Evolutionary conservation across 2,113 vertebrate genomes (phyloP).

Genomic region (Oryzias celebensis): DNA sequence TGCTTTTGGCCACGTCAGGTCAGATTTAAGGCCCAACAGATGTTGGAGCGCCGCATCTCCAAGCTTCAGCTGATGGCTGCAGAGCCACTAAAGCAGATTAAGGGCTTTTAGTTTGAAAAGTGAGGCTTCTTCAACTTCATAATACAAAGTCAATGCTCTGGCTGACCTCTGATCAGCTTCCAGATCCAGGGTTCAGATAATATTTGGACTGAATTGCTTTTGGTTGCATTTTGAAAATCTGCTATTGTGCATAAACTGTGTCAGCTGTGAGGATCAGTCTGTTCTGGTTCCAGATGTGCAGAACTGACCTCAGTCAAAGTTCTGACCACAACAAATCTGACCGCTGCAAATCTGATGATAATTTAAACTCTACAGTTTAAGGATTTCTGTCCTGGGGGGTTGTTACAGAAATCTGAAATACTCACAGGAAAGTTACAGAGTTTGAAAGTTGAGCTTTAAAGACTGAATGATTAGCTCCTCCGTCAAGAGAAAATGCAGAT

Average conservation of each 20-base stretch:
- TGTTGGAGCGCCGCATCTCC: no score
- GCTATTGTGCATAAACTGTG: conserved; percentile 1
- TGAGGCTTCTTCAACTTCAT: neutral
- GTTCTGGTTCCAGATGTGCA: conserved; percentile 37
- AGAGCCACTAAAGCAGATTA: neutral
- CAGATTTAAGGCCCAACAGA: no score
- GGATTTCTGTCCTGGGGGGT: neutral
- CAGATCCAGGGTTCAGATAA: no score
- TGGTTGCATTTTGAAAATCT: conserved; percentile 14
- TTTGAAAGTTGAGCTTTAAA: conserved; percentile 16
- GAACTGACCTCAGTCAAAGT: conserved; percentile 17
- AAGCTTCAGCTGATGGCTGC: no score
- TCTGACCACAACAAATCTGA: conserved; percentile 8
- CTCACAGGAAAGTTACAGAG: conserved; percentile 1
- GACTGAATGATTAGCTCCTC: conserved; percentile 13
- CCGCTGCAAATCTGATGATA: conserved; percentile 13
- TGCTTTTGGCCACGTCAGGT: no score
- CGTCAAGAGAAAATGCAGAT: neutral
- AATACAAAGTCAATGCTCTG: conserved; percentile 7
- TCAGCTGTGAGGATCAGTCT: conserved; percentile 31
- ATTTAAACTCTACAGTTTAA: conserved; percentile 7
- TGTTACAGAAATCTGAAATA: neutral
- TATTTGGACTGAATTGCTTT: neutral
- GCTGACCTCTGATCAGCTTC: neutral
- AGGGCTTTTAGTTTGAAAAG: neutral